Conservation (phyloP, 2,888 invertebrate genomes). For the Pherbina coryleti region DNA sequence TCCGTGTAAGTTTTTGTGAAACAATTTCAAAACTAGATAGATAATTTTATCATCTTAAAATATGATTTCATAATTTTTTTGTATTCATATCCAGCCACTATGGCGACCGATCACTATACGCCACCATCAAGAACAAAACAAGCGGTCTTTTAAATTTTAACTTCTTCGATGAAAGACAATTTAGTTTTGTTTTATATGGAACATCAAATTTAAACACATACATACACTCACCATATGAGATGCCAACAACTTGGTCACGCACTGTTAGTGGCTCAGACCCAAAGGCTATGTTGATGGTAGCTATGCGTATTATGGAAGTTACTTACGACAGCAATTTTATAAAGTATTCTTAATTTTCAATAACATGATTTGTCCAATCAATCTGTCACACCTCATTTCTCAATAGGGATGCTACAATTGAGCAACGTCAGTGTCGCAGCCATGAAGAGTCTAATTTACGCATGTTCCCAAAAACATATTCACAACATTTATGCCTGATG, state of each 20-base stretch:
- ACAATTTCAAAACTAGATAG: background rate
- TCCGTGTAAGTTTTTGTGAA: background rate
- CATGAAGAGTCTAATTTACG: background rate
- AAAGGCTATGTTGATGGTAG: background rate
- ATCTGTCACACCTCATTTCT: background rate
- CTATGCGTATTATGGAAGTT: background rate
- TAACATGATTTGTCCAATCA: too few species aligned
- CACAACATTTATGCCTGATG: background rate
- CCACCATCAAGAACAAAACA: too few species aligned
- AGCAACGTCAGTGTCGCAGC: background rate
- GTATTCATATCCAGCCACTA: background rate
- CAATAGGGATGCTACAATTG: background rate
- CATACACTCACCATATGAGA: constrained; percentile 5
- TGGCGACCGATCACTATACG: background rate
- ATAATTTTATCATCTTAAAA: background rate
- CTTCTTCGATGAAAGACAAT: background rate
- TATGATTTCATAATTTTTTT: background rate
- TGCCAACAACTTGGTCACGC: background rate
- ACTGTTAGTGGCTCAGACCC: background rate
- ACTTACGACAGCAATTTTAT: background rate
- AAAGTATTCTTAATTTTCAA: background rate
- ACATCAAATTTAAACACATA: background rate
- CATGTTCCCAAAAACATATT: background rate
- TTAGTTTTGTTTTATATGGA: background rate
- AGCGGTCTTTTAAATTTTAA: background rate